Base-by-base conservation (phyloP, 1,140 invertebrate species). In the Pseudomyrmex dendroicus region DNA sequence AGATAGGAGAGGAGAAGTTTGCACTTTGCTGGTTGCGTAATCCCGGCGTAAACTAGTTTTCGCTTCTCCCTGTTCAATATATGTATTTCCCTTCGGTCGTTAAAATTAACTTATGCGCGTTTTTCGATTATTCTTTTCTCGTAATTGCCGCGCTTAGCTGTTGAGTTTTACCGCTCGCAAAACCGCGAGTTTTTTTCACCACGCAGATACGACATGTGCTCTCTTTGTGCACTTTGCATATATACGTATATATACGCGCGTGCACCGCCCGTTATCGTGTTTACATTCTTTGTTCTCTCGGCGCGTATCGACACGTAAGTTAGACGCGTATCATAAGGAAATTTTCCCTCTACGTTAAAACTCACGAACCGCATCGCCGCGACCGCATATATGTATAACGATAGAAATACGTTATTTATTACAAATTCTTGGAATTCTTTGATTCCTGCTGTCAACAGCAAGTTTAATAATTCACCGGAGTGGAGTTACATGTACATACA, bases 251-350 rank as follows among this genome's bases (percentile, higher is more conserved):
- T 25, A 25, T 25, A 78, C 54, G 12, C 35, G 17, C 64, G 20
- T 35, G 22, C 46, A 35, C 20, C 46, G 63, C 25, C 22, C 61
- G 74, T 88, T 88, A 88, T 87, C 86, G 73, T 84, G 85, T 88
- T 87, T 88, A 87, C 85, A 88, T 88, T 87, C 82, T 88, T 88
- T 88, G 86, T 88, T 88, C 86, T 88, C 86, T 74, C 76, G 67
- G 50, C 64, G 25, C 35, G 35, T 35, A 72, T 82, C 83, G 70
- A 46, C 68, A 73, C 83, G 82, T 80, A 35, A 35, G 35, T 85
- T 52, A 52, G 5, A 35, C 5, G 35, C 84, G 66, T 56, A n/a
- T n/a, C 62, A 44, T 63, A 2, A 50, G 44, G 56, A 78, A 63
- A 84, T 20, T 44, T 61, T 63, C 59, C 68, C 52, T 67, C 48